Percentiles rank a stretch among this genome's conserved stretches.
phyloP scores from a whole-genome alignment of 2,797 vertebrate species.

The Sitta carolinensis region DNA sequence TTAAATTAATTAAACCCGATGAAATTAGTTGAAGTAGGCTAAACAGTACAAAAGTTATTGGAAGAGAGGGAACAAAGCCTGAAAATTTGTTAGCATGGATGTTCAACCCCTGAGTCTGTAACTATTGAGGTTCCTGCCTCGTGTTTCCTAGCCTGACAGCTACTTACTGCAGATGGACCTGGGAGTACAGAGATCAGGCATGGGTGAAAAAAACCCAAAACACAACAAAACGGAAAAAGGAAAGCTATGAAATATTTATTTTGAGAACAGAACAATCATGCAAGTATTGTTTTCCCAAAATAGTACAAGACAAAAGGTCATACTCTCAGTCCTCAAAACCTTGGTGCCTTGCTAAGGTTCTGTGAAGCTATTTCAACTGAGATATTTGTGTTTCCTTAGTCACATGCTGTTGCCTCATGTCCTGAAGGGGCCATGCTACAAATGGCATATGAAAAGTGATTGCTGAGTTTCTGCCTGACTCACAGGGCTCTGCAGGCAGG shows the following conservation, averaged over 20 bases:
- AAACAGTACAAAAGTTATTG: neutral
- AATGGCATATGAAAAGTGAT: neutral
- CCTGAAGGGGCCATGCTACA: neutral
- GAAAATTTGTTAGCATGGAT: neutral
- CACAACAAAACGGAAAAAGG: neutral
- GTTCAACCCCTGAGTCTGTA: neutral
- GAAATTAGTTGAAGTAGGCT: neutral
- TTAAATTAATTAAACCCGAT: neutral
- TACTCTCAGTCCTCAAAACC: neutral
- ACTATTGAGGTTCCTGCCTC: neutral
- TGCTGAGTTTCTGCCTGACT: neutral
- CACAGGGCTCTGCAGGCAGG: neutral
- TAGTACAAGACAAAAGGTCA: neutral
- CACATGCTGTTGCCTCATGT: neutral
- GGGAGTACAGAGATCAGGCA: neutral
- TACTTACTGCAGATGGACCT: neutral
- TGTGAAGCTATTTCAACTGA: neutral
- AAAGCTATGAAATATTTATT: slow-evolving; percentile 9
- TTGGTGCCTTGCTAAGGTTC: neutral
- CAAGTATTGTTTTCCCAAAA: slow-evolving; percentile 28
- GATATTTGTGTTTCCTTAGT: neutral
- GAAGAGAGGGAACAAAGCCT: neutral
- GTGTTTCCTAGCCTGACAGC: neutral
- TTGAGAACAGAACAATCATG: neutral
- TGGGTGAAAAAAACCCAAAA: neutral